Percentiles rank a stretch among this genome's conserved stretches.
These are phyloP conservation scores for Tangara arthus DNA, from an alignment of 2,797 vertebrate species.

Conservation along the genomic window DNA sequence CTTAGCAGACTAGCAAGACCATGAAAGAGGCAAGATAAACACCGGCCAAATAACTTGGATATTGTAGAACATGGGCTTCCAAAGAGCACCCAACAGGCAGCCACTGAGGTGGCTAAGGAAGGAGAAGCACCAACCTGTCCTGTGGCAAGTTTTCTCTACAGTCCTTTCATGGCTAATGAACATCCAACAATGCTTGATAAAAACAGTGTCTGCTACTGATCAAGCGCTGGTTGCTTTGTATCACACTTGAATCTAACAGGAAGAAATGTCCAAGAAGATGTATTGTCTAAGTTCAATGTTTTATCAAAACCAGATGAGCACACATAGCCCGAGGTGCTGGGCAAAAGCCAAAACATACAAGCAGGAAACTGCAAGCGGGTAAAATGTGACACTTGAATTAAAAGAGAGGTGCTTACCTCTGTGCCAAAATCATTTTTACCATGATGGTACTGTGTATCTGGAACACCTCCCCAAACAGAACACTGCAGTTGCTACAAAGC, in stretches of 20 bases:
- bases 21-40: background rate
- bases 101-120: background rate
- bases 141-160: background rate
- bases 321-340: conserved; percentile 36
- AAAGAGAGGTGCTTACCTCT: background rate
- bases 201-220: conserved; percentile 61
- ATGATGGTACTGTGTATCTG: background rate
- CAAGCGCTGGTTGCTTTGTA: conserved; percentile 47
- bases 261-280: conserved; percentile 65
- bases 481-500: background rate
- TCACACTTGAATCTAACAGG: conserved; percentile 56
- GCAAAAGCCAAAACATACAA: conserved; percentile 64
- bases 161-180: conserved; percentile 19
- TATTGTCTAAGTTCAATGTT: conserved; percentile 55
- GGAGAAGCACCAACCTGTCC: background rate
- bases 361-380: conserved; percentile 66
- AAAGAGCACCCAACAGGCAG: background rate
- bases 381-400: conserved; percentile 59
- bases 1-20: background rate
- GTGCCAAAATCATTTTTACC: conserved; percentile 13
- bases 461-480: conserved; percentile 16
- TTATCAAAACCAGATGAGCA: conserved; percentile 70
- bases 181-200: background rate
- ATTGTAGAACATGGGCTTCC: background rate
- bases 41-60: background rate